phyloP scores from a whole-genome alignment of 2,797 vertebrate species.

The Pangasius sanitwongsei region DNA sequence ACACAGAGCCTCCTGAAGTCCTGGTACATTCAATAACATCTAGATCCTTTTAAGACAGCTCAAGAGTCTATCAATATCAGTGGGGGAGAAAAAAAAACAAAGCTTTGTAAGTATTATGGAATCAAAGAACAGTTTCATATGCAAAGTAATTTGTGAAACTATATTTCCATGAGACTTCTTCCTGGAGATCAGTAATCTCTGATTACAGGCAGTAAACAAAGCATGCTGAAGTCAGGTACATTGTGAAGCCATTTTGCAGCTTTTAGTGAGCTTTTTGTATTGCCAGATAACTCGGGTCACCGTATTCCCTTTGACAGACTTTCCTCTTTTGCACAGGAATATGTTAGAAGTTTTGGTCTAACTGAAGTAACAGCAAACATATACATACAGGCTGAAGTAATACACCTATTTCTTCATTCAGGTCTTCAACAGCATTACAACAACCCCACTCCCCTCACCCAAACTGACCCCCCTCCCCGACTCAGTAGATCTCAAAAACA shows the following conservation, averaged over 20 bases:
- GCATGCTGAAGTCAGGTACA: conserved; percentile 36
- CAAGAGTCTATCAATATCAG: conserved; percentile 28
- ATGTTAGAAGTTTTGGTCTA: not conserved
- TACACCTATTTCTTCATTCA: not conserved
- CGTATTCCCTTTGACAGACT: not conserved
- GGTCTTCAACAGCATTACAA: not conserved
- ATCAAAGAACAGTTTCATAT: conserved; percentile 45
- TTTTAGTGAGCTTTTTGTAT: not conserved
- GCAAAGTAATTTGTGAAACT: conserved; percentile 31
- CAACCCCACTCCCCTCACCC: not conserved
- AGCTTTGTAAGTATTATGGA: conserved; percentile 23
- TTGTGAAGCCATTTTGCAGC: conserved; percentile 11
- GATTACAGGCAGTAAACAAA: conserved; percentile 38
- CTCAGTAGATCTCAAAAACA: too few species aligned
- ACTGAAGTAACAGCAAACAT: not conserved
- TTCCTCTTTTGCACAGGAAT: not conserved
- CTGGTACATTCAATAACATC: conserved; percentile 43
- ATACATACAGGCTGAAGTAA: not conserved
- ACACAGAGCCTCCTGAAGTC: conserved; percentile 25
- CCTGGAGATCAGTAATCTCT: conserved; percentile 29
- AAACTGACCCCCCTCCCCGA: not conserved
- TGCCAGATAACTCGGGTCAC: not conserved
- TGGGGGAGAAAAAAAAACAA: not conserved
- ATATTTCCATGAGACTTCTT: conserved; percentile 39
- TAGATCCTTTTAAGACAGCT: conserved; percentile 28